Evolutionary conservation across 2,888 invertebrate genomes (phyloP).

Genomic region (Leptura quadrifasciata): DNA sequence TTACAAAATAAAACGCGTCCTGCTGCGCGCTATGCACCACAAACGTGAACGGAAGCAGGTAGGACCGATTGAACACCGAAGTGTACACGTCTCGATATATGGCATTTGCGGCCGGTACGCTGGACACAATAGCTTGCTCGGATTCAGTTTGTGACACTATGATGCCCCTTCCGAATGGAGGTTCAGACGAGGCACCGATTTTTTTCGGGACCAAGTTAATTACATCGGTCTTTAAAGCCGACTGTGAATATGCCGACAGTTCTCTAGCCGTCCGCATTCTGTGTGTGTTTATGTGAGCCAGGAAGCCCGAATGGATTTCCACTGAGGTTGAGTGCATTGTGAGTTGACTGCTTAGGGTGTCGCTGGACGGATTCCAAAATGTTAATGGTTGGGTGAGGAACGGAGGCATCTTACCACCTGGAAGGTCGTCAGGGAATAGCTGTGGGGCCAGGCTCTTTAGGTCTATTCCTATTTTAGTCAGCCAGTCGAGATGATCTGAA

Average conservation of each 20-base stretch:
- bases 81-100: constrained; percentile 95
- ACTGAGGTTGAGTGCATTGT: constrained; percentile 76
- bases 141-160: constrained; percentile 87
- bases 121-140: constrained; percentile 88
- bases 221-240: constrained; percentile 86
- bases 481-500: constrained; percentile 91
- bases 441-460: constrained; percentile 91
- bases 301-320: constrained; percentile 88
- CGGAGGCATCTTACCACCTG: constrained; percentile 81
- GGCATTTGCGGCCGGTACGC: constrained; percentile 92
- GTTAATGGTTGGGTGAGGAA: constrained; percentile 79
- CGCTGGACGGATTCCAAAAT: constrained; percentile 74
- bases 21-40: constrained; percentile 92
- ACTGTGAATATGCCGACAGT: constrained; percentile 86
- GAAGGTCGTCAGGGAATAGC: constrained; percentile 83
- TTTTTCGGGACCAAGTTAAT: constrained; percentile 84
- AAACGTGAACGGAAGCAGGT: constrained; percentile 90
- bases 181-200: constrained; percentile 89
- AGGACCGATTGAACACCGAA: constrained; percentile 92
- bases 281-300: constrained; percentile 87
- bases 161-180: constrained; percentile 91
- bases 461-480: constrained; percentile 89
- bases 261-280: constrained; percentile 86
- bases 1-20: constrained; percentile 95
- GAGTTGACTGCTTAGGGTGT: constrained; percentile 75